Percentiles rank a stretch among this genome's conserved stretches.
Conservation (phyloP, 92 coral and sea anemone species). For the Palythoa grandis region DNA sequence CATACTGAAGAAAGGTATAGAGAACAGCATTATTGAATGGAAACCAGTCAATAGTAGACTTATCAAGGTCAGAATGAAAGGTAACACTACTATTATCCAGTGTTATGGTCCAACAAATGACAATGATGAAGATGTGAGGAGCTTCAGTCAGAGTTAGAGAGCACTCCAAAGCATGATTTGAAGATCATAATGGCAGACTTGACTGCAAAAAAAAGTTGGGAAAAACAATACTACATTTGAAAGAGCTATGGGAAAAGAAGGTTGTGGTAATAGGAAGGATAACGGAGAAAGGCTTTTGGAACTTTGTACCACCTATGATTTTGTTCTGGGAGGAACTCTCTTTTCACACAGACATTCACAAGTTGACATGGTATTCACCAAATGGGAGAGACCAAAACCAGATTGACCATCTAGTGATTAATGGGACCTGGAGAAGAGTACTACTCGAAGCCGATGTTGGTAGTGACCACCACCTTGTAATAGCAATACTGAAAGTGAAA, state of each 20-base stretch:
- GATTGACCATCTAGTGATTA: slow-evolving; percentile 1
- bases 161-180: not conserved
- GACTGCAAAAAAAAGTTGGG: slow-evolving; percentile 18
- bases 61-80: not conserved
- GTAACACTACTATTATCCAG: not conserved
- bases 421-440: not conserved
- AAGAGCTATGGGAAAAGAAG: not conserved
- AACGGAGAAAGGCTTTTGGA: not conserved
- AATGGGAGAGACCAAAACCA: not conserved
- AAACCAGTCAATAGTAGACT: not conserved
- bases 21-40: not conserved
- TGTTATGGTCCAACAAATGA: not conserved
- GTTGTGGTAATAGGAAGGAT: not conserved
- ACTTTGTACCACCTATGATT: not conserved
- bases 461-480: not conserved
- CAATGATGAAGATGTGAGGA: not conserved
- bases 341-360: not conserved
- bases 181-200: not conserved
- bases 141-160: not conserved
- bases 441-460: not conserved
- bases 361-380: not conserved
- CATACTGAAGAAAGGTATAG: not conserved
- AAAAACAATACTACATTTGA: not conserved
- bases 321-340: slow-evolving; percentile 2
- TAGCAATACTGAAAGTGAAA: not conserved